phyloP scores from a whole-genome alignment of 2,797 vertebrate species.

The Passerculus sandwichensis region DNA sequence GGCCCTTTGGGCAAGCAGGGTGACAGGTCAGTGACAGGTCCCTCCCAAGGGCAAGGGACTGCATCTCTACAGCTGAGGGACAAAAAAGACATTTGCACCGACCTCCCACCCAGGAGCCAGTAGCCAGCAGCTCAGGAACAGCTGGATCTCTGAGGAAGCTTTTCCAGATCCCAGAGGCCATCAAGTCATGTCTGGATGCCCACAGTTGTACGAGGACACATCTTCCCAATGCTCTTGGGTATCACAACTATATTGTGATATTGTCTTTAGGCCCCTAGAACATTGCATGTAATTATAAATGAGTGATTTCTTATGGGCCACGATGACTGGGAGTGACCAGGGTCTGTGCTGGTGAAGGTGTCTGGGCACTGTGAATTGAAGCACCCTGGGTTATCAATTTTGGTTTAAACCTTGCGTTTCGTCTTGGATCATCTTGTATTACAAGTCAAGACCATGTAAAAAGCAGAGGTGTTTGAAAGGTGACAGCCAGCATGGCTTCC shows the following conservation, averaged over 20 bases:
- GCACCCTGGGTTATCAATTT: not conserved
- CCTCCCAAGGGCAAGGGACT: not conserved
- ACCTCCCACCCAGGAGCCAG: not conserved
- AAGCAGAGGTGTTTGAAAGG: not conserved
- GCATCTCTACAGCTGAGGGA: not conserved
- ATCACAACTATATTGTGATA: not conserved
- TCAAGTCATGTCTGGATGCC: accelerated
- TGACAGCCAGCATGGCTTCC: not conserved
- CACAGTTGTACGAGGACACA: accelerated
- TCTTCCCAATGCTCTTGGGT: not conserved
- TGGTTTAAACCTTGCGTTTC: not conserved
- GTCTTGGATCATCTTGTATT: not conserved
- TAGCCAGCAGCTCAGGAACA: not conserved
- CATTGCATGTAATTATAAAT: not conserved
- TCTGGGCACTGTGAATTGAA: not conserved
- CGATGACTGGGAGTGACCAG: not conserved
- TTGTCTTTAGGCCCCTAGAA: not conserved
- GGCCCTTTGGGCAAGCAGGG: not conserved
- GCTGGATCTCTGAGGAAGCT: not conserved
- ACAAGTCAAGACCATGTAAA: not conserved
- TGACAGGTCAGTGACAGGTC: not conserved
- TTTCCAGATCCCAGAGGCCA: not conserved
- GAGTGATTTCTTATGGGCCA: not conserved
- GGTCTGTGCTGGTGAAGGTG: not conserved
- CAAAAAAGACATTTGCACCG: not conserved